phyloP scores from a whole-genome alignment of 2,888 invertebrate species.

The Phoronis australis region DNA sequence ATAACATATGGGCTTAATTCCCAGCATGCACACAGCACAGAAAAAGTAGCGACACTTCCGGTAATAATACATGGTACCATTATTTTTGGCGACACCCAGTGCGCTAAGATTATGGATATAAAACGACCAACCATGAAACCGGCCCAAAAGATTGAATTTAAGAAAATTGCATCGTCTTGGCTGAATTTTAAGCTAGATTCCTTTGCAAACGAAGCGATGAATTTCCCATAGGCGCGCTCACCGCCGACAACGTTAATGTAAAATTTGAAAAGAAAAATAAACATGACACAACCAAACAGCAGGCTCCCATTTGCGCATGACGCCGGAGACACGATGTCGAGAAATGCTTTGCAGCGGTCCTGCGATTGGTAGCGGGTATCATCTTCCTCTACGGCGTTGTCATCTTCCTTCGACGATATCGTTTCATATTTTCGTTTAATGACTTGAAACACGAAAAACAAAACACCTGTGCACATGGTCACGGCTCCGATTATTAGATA shows the following conservation, averaged over 20 bases:
- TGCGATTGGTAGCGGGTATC: too few relatives aligned
- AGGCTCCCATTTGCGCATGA: background rate
- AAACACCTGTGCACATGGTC: too few relatives aligned
- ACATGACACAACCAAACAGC: background rate
- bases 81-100: background rate
- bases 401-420: too few relatives aligned
- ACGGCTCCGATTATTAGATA: too few relatives aligned
- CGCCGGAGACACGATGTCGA: too few relatives aligned
- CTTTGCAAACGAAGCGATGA: constrained; percentile 1
- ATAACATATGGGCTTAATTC: background rate
- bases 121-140: background rate
- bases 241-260: constrained; percentile 9
- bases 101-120: background rate
- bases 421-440: too few relatives aligned
- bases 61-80: background rate
- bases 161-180: background rate
- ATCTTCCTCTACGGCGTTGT: too few relatives aligned
- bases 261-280: background rate
- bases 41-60: background rate
- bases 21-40: background rate
- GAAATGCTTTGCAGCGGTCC: too few relatives aligned
- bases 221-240: constrained; percentile 7
- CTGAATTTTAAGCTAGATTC: background rate
- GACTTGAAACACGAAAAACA: too few relatives aligned
- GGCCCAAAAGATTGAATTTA: background rate